Base-by-base conservation (phyloP, 1,140 invertebrate species). In the Scaptomyza graminum region DNA sequence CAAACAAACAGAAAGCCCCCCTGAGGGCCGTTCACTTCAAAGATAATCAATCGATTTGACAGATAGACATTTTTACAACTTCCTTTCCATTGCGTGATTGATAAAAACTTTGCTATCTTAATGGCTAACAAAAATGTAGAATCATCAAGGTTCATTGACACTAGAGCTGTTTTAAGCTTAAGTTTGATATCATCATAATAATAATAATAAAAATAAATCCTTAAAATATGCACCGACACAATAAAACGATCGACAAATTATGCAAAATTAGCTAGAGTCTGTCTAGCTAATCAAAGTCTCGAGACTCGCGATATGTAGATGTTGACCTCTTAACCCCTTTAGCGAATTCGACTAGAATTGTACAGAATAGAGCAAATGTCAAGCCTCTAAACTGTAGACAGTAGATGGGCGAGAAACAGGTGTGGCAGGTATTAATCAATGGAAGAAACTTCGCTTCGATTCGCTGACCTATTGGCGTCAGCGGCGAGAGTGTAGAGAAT, bases 391-490 rank as follows among this genome's bases (percentile, higher is more conserved):
- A 37, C 34, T 44, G 13, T 31, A 37, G 62, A 11, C 16, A 37
- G 25, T 22, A 6, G 16, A 41, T 13, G 55, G 8, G 12, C 22
- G 7, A 57, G 52, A 57, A 52, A 47, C 54, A 71, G 68, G 39
- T 72, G 56, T 61, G 56, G 83, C 83, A 87, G 47, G 71, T 68
- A 76, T 88, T 75, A 88, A 76, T 85, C 82, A 75, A 28, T 31
- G 12, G 39, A 16, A 54, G 41, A 34, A 31, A 18, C 31, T 54
- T 5, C 6, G 51, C 50, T 39, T 50, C 15, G 54, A 49, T 37
- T 57, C 46, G 46, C 70, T 74, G 71, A 77, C 74, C 74, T 77
- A 62, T 65, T 65, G 56, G 7, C 46, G 16, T 16, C 8, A 60
- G 13, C 28, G 16, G 16, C 41, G 52, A 49, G 52, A 47, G 49